These are phyloP conservation scores for Enhydra lutris DNA, from an alignment of 2,113 vertebrate species.

Conservation along the genomic window DNA sequence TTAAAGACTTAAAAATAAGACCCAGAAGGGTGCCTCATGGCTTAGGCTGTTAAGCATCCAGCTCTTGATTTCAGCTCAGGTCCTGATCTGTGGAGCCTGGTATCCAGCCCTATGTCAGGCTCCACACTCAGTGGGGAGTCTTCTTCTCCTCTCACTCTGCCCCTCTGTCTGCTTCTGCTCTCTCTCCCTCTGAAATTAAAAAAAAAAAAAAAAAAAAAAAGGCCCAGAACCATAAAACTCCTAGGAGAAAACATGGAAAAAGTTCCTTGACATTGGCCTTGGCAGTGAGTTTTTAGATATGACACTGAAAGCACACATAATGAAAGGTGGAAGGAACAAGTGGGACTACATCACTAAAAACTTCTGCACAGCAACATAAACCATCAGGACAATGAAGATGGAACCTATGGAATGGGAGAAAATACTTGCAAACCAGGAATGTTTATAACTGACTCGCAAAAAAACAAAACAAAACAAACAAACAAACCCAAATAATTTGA, in stretches of 20 bases:
- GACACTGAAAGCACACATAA: neutral
- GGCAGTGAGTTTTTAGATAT: neutral
- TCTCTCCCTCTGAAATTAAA: too few species aligned
- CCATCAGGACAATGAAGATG: neutral
- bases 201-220: neutral
- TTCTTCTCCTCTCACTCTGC: neutral
- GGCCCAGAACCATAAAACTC: neutral
- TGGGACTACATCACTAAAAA: neutral
- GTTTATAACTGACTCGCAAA: neutral
- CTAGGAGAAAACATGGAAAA: neutral
- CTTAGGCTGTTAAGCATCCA: neutral
- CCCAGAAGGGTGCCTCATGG: neutral
- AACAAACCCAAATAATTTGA: neutral
- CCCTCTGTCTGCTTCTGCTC: neutral
- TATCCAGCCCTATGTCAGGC: neutral
- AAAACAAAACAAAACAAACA: neutral
- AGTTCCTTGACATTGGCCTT: neutral
- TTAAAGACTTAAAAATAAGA: neutral
- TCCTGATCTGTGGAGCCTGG: neutral
- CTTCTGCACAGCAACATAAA: neutral
- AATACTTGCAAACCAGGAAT: neutral
- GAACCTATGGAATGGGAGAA: neutral
- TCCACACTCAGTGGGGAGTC: neutral
- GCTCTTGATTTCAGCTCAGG: neutral
- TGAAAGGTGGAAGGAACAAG: neutral